Evolutionary conservation across 1,140 invertebrate species (phyloP), one percentile per base, ranked within the genome.

Genomic region (Drosophila bipectinata): DNA sequence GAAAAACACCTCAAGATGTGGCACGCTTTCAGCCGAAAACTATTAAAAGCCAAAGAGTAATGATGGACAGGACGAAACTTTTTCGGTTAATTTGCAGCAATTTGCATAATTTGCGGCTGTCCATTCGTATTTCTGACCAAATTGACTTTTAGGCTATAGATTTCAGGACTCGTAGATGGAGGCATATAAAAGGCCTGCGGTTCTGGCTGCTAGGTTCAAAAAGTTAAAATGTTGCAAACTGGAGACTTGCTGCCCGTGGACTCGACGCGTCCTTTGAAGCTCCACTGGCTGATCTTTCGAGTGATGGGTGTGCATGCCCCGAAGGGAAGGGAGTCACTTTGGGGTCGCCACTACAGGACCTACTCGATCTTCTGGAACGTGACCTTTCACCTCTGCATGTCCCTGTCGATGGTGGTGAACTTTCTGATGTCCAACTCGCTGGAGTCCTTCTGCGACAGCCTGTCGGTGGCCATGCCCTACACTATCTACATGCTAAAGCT

Each of bases 71-170:
- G 39, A 26, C 12, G 26, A 39, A 73, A 73, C 32, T 72, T 73
- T 72, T 62, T 57, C 32, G 63, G 57, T 61, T 73, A 63, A 73
- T 83, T 84, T 57, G 41, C 37, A 41, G 52, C 45, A 85, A 81
- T 84, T 84, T 84, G 81, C 67, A 80, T 84, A 85, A 79, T 55
- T 75, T 75, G 39, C 52, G 37, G 18, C 14, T 37, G 34, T n/a
- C 3, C 12, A 3, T 37, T 37, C 12, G 10, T 10, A 37, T 10
- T 37, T 12, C 10, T 4, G 14, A 60, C 32, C 44, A 18, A 39
- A 39, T 32, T 24, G 32, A 53, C 41, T 37, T n/a, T n/a, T 10
- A n/a, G 24, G 34, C 34, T 10, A 15, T 53, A 14, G 34, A 32
- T 30, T 14, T n/a, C 8, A 9, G 32, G 9, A n/a, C 15, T 6